Conservation (phyloP, 2,113 vertebrate genomes). For the Gracilinanus agilis region DNA sequence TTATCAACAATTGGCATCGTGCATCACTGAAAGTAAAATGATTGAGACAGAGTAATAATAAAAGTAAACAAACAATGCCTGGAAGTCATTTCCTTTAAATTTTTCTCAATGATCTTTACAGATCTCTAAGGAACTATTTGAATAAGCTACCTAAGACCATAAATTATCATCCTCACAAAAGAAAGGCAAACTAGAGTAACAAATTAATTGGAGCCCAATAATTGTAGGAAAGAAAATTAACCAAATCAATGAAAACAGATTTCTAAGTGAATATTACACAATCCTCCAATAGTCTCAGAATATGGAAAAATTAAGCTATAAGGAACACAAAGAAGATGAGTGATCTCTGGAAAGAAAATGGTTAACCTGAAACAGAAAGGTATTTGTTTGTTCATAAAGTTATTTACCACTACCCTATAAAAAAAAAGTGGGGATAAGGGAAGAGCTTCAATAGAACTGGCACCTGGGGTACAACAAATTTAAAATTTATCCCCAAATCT, state of each 20-base stretch:
- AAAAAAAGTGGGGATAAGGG: not conserved
- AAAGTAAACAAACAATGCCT: rapidly evolving
- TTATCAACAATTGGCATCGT: slow-evolving; percentile 95
- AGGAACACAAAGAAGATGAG: not conserved
- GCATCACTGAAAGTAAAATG: slow-evolving; percentile 83
- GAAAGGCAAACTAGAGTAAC: rapidly evolving
- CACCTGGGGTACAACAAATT: rapidly evolving
- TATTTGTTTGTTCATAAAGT: not conserved
- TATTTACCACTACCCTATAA: not conserved
- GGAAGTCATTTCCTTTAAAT: rapidly evolving
- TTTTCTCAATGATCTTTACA: rapidly evolving
- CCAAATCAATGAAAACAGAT: rapidly evolving
- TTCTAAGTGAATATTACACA: not conserved
- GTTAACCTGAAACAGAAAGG: not conserved
- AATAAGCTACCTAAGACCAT: not conserved
- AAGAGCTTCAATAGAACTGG: not conserved
- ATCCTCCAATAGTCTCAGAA: not conserved
- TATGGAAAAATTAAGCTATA: not conserved
- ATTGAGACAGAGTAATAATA: not conserved
- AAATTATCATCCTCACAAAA: not conserved
- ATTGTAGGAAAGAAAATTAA: rapidly evolving
- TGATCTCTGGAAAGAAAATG: not conserved
- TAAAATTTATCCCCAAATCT: not conserved
- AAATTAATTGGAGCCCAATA: not conserved
- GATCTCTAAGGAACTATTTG: not conserved